Evolutionary conservation across 2,888 invertebrate species (phyloP).

Genomic region (Rugalucina vietnamica): DNA sequence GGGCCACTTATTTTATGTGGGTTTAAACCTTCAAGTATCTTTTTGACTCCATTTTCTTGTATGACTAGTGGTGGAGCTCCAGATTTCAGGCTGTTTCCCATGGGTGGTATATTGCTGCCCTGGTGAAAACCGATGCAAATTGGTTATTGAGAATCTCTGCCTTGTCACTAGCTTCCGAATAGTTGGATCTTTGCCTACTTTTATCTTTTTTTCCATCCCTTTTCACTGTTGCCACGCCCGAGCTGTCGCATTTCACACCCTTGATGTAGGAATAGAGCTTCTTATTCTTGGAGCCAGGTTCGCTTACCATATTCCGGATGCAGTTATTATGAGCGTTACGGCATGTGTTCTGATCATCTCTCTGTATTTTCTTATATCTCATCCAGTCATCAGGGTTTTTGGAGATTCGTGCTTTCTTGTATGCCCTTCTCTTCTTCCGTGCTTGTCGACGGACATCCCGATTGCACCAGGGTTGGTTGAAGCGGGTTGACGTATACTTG

Average conservation of each 20-base stretch:
- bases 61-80: neutral
- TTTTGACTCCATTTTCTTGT: neutral
- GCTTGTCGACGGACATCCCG: neutral
- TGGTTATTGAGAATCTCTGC: neutral
- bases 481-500: neutral
- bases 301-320: neutral
- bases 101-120: no score
- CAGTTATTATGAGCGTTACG: neutral
- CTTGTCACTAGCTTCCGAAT: neutral
- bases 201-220: no score
- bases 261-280: neutral
- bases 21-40: neutral
- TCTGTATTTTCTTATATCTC: constrained; percentile 9
- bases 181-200: no score
- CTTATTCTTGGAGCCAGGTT: neutral
- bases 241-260: neutral
- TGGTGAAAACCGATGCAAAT: neutral
- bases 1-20: neutral
- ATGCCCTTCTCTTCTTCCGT: neutral
- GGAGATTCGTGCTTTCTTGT: neutral
- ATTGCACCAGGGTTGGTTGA: neutral
- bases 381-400: neutral
- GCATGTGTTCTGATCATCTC: neutral
- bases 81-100: no score
- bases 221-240: neutral